A percentile compares a stretch with the other conserved stretches of the same genome.
These are phyloP conservation scores for Typhlichthys eigenmanni DNA, from an alignment of 2,797 vertebrate genomes.

Conservation along the genomic window DNA sequence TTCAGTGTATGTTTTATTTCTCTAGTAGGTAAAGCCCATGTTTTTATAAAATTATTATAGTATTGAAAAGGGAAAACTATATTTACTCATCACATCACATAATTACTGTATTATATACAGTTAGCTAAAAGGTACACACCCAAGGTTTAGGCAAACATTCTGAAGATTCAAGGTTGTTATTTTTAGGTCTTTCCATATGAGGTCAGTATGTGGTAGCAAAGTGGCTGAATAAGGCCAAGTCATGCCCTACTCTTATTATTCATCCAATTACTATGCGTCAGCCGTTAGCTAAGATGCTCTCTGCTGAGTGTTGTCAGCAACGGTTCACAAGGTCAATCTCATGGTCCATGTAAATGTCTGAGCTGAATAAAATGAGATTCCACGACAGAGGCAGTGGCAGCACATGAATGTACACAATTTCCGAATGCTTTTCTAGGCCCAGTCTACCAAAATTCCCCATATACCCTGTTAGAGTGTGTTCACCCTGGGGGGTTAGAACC, in stretches of 20 bases:
- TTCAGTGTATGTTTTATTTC: too few relatives aligned
- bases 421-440: not conserved
- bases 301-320: conserved; percentile 45
- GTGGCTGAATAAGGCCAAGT: conserved; percentile 60
- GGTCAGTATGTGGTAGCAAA: conserved; percentile 55
- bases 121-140: too few relatives aligned
- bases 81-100: too few relatives aligned
- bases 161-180: conserved; percentile 47
- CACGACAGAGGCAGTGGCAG: too few relatives aligned
- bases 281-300: conserved; percentile 49
- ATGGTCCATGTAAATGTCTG: conserved; percentile 65
- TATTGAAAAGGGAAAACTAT: too few relatives aligned
- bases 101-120: too few relatives aligned
- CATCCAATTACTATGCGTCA: conserved; percentile 55
- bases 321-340: conserved; percentile 63
- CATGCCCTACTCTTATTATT: conserved; percentile 51
- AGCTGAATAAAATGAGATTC: conserved; percentile 61
- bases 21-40: too few relatives aligned
- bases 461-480: too few relatives aligned
- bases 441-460: not conserved
- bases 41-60: too few relatives aligned
- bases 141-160: too few relatives aligned
- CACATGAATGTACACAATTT: conserved; percentile 5
- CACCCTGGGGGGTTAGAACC: too few relatives aligned
- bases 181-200: conserved; percentile 46